Conservation (phyloP, 2,113 vertebrate species). For the Micromys minutus region DNA sequence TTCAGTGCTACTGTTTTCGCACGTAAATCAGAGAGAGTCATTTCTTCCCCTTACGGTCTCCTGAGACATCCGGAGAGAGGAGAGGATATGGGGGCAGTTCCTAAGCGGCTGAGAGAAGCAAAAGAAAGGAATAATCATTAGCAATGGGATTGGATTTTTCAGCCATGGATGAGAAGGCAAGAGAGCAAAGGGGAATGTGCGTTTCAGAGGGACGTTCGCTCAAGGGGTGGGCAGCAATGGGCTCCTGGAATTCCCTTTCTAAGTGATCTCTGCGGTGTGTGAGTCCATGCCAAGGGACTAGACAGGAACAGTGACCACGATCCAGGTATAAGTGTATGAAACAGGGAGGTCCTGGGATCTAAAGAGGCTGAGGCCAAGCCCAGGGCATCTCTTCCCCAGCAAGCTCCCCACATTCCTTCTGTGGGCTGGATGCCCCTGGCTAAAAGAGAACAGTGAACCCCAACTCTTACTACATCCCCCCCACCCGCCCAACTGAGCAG, state of each 20-base stretch:
- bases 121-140: background rate
- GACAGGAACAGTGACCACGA: background rate
- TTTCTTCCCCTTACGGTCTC: background rate
- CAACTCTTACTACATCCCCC: background rate
- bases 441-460: background rate
- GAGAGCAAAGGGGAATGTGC: accelerated
- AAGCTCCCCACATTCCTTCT: background rate
- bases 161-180: background rate
- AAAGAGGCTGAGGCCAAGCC: background rate
- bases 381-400: no score
- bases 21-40: background rate
- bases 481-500: background rate
- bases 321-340: background rate
- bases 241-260: background rate
- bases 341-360: background rate
- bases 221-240: background rate
- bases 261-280: background rate
- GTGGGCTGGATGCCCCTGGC: background rate
- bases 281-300: background rate
- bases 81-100: background rate
- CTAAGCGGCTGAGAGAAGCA: background rate
- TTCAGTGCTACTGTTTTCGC: background rate
- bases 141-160: background rate
- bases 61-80: background rate
- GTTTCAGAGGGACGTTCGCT: background rate